phyloP scores from a whole-genome alignment of 2,113 vertebrate genomes.

The Carassius gibelio region DNA sequence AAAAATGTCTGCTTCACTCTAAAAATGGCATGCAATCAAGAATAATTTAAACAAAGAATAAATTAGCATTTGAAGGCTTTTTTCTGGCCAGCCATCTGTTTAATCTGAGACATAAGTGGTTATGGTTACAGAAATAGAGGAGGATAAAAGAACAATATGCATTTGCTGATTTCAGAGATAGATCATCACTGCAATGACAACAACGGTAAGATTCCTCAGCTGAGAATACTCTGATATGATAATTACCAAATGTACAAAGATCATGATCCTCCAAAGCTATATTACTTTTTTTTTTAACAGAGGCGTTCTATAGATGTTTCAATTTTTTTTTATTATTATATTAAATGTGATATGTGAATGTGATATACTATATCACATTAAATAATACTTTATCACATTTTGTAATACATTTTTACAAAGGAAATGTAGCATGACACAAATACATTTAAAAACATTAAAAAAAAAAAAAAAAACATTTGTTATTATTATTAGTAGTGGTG shows the following conservation, averaged over 20 bases:
- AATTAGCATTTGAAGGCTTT: slow-evolving; percentile 63
- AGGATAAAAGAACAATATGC: neutral
- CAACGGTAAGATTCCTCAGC: neutral
- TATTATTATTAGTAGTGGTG: too few relatives aligned
- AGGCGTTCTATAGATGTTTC: neutral
- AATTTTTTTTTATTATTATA: neutral
- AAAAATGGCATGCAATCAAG: neutral
- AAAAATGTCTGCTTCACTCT: neutral
- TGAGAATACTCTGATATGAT: neutral
- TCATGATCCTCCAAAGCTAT: neutral
- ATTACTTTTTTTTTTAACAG: neutral
- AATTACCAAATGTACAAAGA: neutral
- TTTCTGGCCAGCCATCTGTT: neutral
- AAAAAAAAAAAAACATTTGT: too few relatives aligned
- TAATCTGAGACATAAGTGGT: neutral
- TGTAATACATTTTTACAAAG: too few relatives aligned
- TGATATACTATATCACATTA: neutral
- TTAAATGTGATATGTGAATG: neutral
- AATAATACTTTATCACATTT: neutral
- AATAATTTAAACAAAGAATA: neutral
- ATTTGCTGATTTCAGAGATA: neutral
- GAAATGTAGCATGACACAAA: too few relatives aligned
- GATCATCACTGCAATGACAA: neutral
- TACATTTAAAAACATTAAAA: too few relatives aligned
- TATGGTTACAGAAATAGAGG: neutral